Evolutionary conservation across 2,113 vertebrate genomes (phyloP).

Genomic region (Pipra filicauda): DNA sequence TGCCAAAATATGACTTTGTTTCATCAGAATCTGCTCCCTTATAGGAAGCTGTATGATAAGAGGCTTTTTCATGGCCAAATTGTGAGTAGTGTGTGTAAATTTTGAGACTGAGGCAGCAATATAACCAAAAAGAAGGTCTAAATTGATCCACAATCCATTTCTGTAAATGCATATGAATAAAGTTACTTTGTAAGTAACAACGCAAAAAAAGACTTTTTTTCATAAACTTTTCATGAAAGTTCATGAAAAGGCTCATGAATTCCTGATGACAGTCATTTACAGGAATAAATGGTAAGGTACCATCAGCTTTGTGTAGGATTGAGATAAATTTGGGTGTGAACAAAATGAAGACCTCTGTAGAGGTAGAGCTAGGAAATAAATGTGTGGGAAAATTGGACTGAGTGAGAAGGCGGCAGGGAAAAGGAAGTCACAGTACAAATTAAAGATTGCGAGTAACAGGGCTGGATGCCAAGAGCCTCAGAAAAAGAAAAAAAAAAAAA

Average conservation of each 20-base stretch:
- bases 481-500: constrained; percentile 39
- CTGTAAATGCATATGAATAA: background rate
- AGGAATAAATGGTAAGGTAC: constrained; percentile 31
- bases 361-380: constrained; percentile 40
- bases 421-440: constrained; percentile 66
- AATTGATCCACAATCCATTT: background rate
- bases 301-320: constrained; percentile 5
- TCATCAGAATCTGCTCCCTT: background rate
- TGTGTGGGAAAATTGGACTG: constrained; percentile 59
- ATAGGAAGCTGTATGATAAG: background rate
- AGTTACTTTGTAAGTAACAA: background rate
- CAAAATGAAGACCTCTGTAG: background rate
- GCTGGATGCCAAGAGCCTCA: constrained; percentile 53
- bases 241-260: background rate
- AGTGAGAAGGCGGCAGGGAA: constrained; percentile 46
- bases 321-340: constrained; percentile 34
- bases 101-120: background rate
- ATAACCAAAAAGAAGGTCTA: background rate
- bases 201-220: background rate
- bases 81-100: background rate
- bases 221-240: background rate
- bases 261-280: constrained; percentile 12
- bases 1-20: background rate
- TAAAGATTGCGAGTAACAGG: constrained; percentile 54
- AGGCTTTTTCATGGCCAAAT: background rate